Conservation (phyloP, 2,797 vertebrate species). For the Vireo griseus region DNA sequence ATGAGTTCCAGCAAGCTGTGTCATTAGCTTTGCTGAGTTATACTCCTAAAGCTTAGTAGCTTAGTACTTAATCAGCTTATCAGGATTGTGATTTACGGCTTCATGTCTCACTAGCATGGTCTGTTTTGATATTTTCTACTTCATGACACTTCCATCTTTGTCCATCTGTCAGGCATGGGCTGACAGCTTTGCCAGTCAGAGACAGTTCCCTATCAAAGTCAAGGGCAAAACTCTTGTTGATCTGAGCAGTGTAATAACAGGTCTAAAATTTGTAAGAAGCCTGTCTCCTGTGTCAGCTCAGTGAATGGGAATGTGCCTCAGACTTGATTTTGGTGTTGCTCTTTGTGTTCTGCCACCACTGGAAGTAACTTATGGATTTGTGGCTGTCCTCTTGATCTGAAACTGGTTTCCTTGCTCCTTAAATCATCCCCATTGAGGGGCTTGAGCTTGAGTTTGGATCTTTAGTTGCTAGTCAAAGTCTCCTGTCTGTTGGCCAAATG, state of each 20-base stretch:
- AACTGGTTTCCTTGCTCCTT: not conserved
- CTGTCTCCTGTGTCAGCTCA: not conserved
- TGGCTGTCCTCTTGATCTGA: not conserved
- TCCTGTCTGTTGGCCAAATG: not conserved
- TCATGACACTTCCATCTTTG: not conserved
- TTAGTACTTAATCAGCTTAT: not conserved
- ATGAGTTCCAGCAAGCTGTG: not conserved
- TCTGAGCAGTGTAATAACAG: not conserved
- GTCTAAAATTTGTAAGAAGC: not conserved
- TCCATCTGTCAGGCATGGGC: not conserved
- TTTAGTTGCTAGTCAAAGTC: not conserved
- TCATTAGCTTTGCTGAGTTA: constrained; percentile 17
- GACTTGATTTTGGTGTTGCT: not conserved
- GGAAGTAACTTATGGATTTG: not conserved
- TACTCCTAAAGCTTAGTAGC: not conserved
- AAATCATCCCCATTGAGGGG: not conserved
- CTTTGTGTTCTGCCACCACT: not conserved
- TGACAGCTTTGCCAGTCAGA: not conserved
- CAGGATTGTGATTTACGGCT: not conserved
- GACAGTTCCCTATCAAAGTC: not conserved
- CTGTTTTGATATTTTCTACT: not conserved
- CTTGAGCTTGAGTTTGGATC: not conserved
- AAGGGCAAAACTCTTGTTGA: not conserved
- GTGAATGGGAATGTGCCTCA: rapidly evolving
- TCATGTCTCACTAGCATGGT: not conserved